phyloP scores from a whole-genome alignment of 2,113 vertebrate genomes.

The Papio anubis region DNA sequence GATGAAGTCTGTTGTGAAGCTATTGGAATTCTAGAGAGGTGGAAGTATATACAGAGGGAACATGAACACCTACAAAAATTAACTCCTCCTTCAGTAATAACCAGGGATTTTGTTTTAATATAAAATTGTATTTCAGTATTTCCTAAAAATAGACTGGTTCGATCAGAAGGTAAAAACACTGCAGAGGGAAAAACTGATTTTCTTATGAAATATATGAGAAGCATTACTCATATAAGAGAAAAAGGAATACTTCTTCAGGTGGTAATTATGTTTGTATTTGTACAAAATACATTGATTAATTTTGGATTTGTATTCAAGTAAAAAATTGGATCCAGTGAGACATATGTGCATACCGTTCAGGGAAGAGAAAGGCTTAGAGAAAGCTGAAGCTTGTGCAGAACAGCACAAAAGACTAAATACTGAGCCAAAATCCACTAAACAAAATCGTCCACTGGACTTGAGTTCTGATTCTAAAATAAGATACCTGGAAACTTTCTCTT shows the following conservation, averaged over 20 bases:
- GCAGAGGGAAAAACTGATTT: not conserved
- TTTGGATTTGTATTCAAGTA: not conserved
- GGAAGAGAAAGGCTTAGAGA: not conserved
- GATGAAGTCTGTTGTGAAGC: not conserved
- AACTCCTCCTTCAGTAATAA: not conserved
- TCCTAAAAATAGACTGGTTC: not conserved
- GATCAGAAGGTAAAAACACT: not conserved
- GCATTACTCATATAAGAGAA: not conserved
- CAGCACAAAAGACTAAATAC: rapidly evolving
- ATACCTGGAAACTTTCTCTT: not conserved
- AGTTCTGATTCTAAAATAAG: not conserved
- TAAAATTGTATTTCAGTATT: not conserved
- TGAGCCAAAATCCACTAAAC: not conserved
- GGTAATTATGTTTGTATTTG: not conserved
- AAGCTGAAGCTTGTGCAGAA: not conserved
- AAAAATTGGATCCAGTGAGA: not conserved
- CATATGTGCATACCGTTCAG: not conserved
- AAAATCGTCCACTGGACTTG: not conserved
- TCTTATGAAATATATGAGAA: not conserved
- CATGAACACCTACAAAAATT: not conserved
- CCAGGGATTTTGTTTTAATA: not conserved
- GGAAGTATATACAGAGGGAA: not conserved
- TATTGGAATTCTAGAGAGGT: not conserved
- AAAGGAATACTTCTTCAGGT: not conserved
- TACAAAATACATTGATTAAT: not conserved